phyloP scores from a whole-genome alignment of 2,797 vertebrate genomes.

The Cyprinodon diabolis region DNA sequence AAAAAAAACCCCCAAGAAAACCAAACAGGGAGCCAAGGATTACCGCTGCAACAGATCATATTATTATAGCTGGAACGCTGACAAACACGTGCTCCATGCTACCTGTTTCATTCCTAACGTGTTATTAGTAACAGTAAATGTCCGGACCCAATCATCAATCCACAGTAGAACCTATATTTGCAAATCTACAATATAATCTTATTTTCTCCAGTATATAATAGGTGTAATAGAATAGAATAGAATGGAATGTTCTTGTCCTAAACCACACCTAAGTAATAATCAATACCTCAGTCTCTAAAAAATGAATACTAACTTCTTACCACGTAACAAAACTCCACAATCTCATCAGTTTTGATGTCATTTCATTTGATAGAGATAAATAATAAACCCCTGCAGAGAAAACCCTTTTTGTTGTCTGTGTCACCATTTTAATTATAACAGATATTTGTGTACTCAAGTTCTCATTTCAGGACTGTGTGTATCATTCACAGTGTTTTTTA shows the following conservation, averaged over 20 bases:
- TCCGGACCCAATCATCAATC: neutral
- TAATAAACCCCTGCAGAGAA: neutral
- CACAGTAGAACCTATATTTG: constrained; percentile 2
- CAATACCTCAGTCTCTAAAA: neutral
- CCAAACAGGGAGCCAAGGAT: neutral
- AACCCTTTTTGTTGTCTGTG: neutral
- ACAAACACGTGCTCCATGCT: neutral
- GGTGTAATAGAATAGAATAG: too few species aligned
- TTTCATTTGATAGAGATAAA: neutral
- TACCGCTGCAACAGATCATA: constrained; percentile 8
- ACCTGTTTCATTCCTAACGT: neutral
- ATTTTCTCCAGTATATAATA: too few species aligned
- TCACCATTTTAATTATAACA: too few species aligned
- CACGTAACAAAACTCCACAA: neutral
- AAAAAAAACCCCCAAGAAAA: neutral
- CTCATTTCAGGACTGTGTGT: neutral
- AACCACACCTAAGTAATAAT: neutral
- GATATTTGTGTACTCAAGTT: neutral
- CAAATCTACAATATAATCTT: too few species aligned
- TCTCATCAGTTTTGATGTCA: neutral
- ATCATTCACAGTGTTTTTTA: neutral
- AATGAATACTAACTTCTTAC: neutral
- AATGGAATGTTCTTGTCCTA: too few species aligned
- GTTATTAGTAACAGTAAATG: neutral
- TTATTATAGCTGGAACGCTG: constrained; percentile 9